These are phyloP conservation scores for Conchocele bisecta DNA, from an alignment of 2,888 invertebrate species.

Conservation along the genomic window DNA sequence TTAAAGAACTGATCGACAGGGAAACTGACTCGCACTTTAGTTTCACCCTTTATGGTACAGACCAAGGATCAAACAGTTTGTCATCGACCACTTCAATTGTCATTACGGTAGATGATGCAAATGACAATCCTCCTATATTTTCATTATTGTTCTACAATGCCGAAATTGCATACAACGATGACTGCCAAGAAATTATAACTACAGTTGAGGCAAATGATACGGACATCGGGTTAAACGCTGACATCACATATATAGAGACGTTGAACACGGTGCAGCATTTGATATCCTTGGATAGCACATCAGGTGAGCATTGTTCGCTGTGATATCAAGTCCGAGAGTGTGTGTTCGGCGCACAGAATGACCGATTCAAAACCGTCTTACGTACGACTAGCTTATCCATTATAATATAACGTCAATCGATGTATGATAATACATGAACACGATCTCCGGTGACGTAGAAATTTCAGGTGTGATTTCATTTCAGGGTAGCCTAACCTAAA, in stretches of 20 bases:
- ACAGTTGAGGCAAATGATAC: slow-evolving; percentile 72
- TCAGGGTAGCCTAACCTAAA: no score
- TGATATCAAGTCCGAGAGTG: no score
- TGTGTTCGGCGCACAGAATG: no score
- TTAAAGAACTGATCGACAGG: slow-evolving; percentile 66
- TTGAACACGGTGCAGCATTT: slow-evolving; percentile 61
- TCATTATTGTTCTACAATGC: slow-evolving; percentile 66
- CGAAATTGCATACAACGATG: slow-evolving; percentile 70
- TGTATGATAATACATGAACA: no score
- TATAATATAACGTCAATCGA: no score
- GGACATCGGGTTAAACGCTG: slow-evolving; percentile 71
- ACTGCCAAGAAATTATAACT: slow-evolving; percentile 62
- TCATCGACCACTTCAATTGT: slow-evolving; percentile 90
- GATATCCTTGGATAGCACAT: slow-evolving; percentile 55
- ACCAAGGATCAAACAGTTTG: slow-evolving; percentile 92
- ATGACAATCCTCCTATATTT: slow-evolving; percentile 73
- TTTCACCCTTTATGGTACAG: slow-evolving; percentile 90
- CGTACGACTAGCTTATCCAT: no score
- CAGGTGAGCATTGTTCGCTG: slow-evolving; percentile 65
- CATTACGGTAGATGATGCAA: slow-evolving; percentile 67
- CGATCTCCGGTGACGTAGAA: no score
- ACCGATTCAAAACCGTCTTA: no score
- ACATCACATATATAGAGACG: slow-evolving; percentile 58
- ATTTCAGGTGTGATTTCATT: no score
- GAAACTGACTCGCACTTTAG: slow-evolving; percentile 62